A percentile compares a stretch with the other conserved stretches of the same genome.
Evolutionary conservation across 2,113 vertebrate species (phyloP).

Genomic region (Murina feae): DNA sequence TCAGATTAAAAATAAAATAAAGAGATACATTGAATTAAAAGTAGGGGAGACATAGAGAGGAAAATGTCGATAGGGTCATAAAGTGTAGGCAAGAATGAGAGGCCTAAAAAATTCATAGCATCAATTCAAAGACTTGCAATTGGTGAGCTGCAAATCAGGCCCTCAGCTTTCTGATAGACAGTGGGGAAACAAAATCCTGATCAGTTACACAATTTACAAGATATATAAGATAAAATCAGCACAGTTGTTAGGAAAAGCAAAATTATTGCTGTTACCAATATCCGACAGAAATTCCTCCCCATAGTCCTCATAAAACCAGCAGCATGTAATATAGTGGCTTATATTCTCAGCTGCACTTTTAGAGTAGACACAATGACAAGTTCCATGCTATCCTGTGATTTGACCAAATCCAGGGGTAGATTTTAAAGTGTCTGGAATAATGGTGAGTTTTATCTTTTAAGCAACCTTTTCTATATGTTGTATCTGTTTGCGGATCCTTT

Average conservation of each 20-base stretch:
- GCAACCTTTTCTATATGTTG: not conserved
- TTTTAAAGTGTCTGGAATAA: not conserved
- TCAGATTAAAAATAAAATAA: not conserved
- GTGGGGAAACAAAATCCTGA: constrained; percentile 48
- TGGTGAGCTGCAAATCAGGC: not conserved
- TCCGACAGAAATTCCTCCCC: constrained; percentile 54
- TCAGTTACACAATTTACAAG: constrained; percentile 54
- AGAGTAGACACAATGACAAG: not conserved
- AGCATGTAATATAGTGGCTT: constrained; percentile 57
- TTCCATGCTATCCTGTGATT: not conserved
- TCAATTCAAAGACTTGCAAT: not conserved
- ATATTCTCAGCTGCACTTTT: not conserved
- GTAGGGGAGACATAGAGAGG: not conserved
- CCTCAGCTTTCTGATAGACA: not conserved
- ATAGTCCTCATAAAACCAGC: constrained; percentile 58
- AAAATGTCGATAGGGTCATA: not conserved
- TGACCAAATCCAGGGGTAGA: not conserved
- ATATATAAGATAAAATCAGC: constrained; percentile 48
- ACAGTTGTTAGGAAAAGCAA: constrained; percentile 57
- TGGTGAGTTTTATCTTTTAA: not conserved
- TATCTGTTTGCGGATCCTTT: not conserved
- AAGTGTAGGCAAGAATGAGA: not conserved
- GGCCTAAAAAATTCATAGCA: not conserved
- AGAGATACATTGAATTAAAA: not conserved
- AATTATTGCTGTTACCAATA: constrained; percentile 68